Percentiles rank a stretch among this genome's conserved stretches.
These are phyloP conservation scores for Corynorhinus townsendii DNA, from an alignment of 2,113 vertebrate species.

Conservation along the genomic window DNA sequence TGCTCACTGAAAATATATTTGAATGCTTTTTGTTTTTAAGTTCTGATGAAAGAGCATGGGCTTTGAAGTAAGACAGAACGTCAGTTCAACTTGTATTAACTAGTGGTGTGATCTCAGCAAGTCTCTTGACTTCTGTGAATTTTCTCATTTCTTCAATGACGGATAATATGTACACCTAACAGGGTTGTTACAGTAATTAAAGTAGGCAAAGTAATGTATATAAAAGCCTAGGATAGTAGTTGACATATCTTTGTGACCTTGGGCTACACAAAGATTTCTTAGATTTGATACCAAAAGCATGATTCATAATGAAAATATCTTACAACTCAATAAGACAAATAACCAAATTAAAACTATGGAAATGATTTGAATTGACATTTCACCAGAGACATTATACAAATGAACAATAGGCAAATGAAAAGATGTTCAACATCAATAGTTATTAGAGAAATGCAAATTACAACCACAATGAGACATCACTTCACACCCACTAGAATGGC, in stretches of 20 bases:
- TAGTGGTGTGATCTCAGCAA: neutral
- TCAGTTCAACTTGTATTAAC: neutral
- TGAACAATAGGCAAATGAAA: neutral
- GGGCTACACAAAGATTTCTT: conserved; percentile 44
- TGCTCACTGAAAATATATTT: neutral
- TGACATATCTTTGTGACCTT: conserved; percentile 20
- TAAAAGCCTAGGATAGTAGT: neutral
- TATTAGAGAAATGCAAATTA: conserved; percentile 16
- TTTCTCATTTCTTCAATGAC: conserved; percentile 39
- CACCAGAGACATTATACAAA: conserved; percentile 29
- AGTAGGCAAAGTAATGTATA: conserved; percentile 19
- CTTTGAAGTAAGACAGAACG: neutral
- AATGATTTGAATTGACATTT: conserved; percentile 35
- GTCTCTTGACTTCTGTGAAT: conserved; percentile 43
- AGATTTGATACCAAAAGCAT: conserved; percentile 41
- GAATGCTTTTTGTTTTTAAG: neutral
- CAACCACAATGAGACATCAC: neutral
- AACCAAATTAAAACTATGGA: neutral
- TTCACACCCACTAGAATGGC: neutral
- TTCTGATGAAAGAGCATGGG: neutral
- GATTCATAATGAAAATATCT: conserved; percentile 55
- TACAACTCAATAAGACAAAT: conserved; percentile 24
- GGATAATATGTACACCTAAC: conserved; percentile 4
- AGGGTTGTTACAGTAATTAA: conserved; percentile 35
- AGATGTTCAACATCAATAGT: neutral